Evolutionary conservation across 2,888 invertebrate species (phyloP).

Genomic region (Odontomyia ornata): DNA sequence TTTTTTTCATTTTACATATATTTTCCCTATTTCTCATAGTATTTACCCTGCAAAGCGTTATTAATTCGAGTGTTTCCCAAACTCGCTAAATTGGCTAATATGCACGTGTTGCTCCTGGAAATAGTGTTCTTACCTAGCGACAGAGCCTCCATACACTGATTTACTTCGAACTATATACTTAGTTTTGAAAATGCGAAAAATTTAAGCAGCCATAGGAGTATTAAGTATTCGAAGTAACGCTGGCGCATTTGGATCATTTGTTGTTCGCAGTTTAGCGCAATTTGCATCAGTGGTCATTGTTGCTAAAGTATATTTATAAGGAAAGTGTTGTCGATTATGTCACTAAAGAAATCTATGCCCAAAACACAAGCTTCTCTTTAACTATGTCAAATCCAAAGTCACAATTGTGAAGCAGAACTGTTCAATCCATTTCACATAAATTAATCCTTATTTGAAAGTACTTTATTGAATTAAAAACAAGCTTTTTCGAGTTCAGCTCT

Average conservation of each 20-base stretch:
- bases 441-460: no score
- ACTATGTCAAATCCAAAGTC: no score
- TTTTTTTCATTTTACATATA: no score
- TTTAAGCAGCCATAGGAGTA: slow-evolving; percentile 19
- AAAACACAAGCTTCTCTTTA: no score
- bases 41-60: no score
- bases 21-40: no score
- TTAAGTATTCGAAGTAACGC: slow-evolving; percentile 20
- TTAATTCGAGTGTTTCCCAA: no score
- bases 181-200: background rate
- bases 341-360: no score
- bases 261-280: slow-evolving; percentile 22
- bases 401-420: no score
- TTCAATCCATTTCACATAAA: no score
- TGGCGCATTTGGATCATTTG: slow-evolving; percentile 15
- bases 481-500: no score
- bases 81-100: slow-evolving; percentile 12
- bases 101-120: slow-evolving; percentile 32
- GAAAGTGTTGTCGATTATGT: background rate
- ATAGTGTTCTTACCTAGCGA: background rate
- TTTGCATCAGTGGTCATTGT: slow-evolving; percentile 26
- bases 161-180: background rate
- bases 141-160: background rate
- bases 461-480: no score
- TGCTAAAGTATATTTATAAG: background rate